These are phyloP conservation scores for Notamacropus eugenii DNA, from an alignment of 2,797 vertebrate genomes.

Conservation along the genomic window DNA sequence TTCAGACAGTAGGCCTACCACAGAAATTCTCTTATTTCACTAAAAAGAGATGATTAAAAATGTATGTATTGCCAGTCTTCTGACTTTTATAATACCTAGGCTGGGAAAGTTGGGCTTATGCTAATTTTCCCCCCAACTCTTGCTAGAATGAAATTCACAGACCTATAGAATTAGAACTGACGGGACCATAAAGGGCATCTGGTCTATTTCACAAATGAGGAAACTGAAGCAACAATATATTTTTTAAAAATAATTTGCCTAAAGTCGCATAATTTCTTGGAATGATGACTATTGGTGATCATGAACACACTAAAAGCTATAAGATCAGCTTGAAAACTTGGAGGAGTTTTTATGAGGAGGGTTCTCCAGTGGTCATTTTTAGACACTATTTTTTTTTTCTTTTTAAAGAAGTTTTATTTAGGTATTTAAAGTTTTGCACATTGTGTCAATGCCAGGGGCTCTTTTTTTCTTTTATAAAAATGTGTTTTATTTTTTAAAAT, in stretches of 20 bases:
- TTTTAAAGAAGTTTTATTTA: slow-evolving; percentile 4
- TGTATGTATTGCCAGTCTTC: not conserved
- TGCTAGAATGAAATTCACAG: slow-evolving; percentile 29
- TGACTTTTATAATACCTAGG: slow-evolving; percentile 33
- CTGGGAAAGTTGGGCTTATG: not conserved
- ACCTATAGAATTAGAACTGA: not conserved
- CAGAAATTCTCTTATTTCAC: not conserved
- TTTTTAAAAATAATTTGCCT: not conserved
- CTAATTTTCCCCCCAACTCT: slow-evolving; percentile 1
- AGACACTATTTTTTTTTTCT: slow-evolving; percentile 34
- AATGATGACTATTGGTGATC: slow-evolving; percentile 17
- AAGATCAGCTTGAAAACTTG: not conserved
- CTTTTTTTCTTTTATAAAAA: slow-evolving; percentile 49
- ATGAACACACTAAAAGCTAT: not conserved
- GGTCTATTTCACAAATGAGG: not conserved
- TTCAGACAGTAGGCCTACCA: not conserved
- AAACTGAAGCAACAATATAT: not conserved
- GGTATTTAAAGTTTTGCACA: slow-evolving; percentile 6
- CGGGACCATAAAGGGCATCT: not conserved
- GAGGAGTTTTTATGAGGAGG: not conserved
- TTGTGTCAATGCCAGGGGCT: slow-evolving; percentile 8
- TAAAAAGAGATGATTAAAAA: not conserved
- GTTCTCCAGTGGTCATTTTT: slow-evolving; percentile 11
- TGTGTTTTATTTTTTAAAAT: slow-evolving; percentile 5
- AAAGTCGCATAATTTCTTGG: not conserved